Evolutionary conservation across 2,888 invertebrate genomes (phyloP).

Genomic region (Nymphalis polychloros): DNA sequence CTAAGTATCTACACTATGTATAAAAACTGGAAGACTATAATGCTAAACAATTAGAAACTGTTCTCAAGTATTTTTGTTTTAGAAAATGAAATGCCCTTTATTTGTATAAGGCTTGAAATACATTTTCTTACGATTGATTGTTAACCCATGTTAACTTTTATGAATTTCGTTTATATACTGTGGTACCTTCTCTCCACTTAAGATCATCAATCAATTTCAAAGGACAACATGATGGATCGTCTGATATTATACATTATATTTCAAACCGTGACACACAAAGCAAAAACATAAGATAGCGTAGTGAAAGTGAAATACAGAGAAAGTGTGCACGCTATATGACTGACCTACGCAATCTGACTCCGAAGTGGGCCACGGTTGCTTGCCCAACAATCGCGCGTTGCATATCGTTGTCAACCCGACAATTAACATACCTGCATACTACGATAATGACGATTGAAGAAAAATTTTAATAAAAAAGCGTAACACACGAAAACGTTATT

Average conservation of each 20-base stretch:
- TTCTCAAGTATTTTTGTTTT: too few relatives aligned
- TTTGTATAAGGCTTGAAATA: too few relatives aligned
- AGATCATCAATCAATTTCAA: conserved; percentile 26
- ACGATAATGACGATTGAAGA: background rate
- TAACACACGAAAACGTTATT: too few relatives aligned
- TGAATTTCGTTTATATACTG: conserved; percentile 4
- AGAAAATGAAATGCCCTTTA: too few relatives aligned
- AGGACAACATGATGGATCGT: conserved; percentile 28
- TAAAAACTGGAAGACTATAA: conserved; percentile 1
- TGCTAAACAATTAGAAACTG: too few relatives aligned
- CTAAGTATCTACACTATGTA: conserved; percentile 56
- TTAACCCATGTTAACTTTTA: background rate
- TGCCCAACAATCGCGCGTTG: conserved; percentile 33
- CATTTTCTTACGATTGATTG: too few relatives aligned
- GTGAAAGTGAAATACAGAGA: conserved; percentile 69
- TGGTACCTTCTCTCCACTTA: conserved; percentile 5
- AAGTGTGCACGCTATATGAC: conserved; percentile 63
- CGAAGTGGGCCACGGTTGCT: conserved; percentile 63
- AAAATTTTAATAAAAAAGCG: background rate
- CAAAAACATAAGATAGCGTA: conserved; percentile 31
- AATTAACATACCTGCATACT: conserved; percentile 16
- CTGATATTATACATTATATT: conserved; percentile 7
- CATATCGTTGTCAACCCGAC: conserved; percentile 19
- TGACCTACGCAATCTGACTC: conserved; percentile 74
- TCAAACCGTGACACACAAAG: conserved; percentile 10